phyloP scores from a whole-genome alignment of 2,888 invertebrate genomes.

The Nebria salina region DNA sequence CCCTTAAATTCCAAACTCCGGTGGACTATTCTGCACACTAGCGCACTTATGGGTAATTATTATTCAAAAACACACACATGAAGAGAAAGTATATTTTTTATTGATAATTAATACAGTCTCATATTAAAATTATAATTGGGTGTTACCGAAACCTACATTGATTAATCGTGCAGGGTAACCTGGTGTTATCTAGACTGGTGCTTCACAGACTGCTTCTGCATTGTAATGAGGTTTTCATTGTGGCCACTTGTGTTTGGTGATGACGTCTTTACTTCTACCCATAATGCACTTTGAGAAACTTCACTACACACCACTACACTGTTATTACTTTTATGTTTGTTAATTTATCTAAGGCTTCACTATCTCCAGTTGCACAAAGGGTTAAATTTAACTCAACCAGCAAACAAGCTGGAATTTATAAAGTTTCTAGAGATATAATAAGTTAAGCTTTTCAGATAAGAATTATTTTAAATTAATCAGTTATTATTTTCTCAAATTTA shows the following conservation, averaged over 20 bases:
- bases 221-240: constrained; percentile 23
- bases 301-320: neutral
- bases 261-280: neutral
- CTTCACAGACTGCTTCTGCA: constrained; percentile 37
- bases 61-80: no score
- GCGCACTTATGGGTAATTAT: neutral
- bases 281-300: neutral
- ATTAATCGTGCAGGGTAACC: neutral
- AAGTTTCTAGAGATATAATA: neutral
- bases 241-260: neutral
- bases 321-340: neutral
- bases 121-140: no score
- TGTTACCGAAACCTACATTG: no score
- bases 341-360: neutral
- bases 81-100: no score
- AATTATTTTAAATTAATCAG: no score
- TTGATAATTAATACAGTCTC: no score
- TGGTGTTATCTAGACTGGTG: constrained; percentile 28
- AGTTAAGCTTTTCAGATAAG: neutral
- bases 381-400: neutral
- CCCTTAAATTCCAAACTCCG: neutral
- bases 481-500: no score
- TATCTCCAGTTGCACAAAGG: neutral
- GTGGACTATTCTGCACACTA: neutral
- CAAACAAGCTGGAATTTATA: neutral